These are phyloP conservation scores for Lucilia cuprina DNA, from an alignment of 1,140 invertebrate species.

Conservation along the genomic window DNA sequence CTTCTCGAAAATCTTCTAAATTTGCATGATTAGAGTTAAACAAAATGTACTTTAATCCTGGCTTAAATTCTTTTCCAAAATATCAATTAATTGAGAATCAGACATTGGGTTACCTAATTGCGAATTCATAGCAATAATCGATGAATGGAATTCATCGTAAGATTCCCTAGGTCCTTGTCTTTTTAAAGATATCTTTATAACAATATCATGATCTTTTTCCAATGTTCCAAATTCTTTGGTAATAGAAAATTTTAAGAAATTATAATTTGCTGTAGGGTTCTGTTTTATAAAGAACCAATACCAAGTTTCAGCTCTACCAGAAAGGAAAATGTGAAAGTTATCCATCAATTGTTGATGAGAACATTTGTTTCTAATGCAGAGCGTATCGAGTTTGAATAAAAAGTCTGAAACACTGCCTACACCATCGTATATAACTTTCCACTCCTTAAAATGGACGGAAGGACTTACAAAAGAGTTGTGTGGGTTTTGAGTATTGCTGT, in stretches of 20 bases:
- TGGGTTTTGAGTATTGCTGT: too few relatives aligned
- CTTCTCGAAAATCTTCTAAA: neutral
- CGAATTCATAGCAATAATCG: neutral
- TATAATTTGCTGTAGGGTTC: neutral
- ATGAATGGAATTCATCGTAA: neutral
- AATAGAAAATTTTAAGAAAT: neutral
- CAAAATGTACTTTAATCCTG: neutral
- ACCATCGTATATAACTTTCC: too few relatives aligned
- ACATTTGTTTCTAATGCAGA: too few relatives aligned
- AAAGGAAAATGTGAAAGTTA: too few relatives aligned
- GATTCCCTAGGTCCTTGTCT: neutral
- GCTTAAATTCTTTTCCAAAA: constrained; percentile 1
- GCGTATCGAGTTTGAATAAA: too few relatives aligned
- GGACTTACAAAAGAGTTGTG: too few relatives aligned
- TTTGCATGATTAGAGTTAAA: neutral
- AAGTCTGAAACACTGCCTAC: too few relatives aligned
- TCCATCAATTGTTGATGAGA: too few relatives aligned
- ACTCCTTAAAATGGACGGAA: too few relatives aligned
- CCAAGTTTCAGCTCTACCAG: too few relatives aligned
- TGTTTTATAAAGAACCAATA: too few relatives aligned
- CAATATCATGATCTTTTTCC: neutral
- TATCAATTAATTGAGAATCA: neutral
- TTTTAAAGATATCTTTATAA: neutral
- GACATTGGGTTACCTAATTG: neutral
- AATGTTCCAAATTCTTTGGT: constrained; percentile 9